phyloP scores from a whole-genome alignment of 2,113 vertebrate genomes.

The Melospiza melodia region DNA sequence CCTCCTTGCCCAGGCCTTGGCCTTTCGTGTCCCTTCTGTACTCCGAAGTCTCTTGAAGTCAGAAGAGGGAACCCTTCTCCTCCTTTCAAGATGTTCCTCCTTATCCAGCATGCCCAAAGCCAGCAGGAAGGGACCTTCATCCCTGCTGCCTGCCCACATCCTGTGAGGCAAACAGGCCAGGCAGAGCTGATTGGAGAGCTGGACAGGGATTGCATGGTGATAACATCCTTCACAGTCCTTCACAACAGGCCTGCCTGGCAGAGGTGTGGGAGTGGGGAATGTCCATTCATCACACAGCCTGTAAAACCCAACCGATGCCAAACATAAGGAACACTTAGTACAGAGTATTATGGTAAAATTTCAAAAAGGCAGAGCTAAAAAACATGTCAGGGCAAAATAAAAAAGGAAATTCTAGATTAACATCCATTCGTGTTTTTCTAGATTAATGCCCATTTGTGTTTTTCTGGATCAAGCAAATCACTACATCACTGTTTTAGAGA shows the following conservation, averaged over 20 bases:
- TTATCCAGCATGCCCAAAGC: neutral
- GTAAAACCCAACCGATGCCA: neutral
- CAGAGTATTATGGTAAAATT: neutral
- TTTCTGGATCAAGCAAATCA: neutral
- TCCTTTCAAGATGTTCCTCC: neutral
- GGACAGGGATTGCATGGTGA: too few relatives aligned
- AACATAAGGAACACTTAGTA: neutral
- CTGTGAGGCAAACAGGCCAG: neutral
- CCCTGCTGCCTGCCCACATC: neutral
- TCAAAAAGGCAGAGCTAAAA: neutral
- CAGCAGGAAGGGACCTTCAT: neutral
- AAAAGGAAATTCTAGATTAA: neutral
- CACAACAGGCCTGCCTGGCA: neutral
- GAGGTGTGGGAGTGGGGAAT: neutral
- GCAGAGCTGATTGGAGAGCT: neutral
- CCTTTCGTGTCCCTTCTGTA: neutral
- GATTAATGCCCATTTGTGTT: neutral
- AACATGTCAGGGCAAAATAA: too few relatives aligned
- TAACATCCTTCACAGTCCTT: neutral
- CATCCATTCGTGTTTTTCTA: too few relatives aligned
- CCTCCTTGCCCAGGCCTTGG: neutral
- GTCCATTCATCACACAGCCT: rapidly evolving
- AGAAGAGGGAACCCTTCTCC: neutral
- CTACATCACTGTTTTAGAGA: neutral
- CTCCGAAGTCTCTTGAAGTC: neutral